These are phyloP conservation scores for Syndactyla subalaris DNA, from an alignment of 2,797 vertebrate genomes.

Conservation along the genomic window DNA sequence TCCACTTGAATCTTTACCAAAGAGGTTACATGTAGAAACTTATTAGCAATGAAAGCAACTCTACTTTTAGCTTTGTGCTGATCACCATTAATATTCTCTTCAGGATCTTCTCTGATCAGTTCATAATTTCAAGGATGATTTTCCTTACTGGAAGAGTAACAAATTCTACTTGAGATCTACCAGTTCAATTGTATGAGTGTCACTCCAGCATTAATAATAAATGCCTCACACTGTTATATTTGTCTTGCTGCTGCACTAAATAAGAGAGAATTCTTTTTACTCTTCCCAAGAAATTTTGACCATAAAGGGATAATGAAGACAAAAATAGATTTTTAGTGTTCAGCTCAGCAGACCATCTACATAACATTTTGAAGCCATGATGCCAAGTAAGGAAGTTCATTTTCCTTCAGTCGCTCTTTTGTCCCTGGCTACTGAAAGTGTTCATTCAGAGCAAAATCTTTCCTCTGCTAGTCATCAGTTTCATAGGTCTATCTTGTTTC, in stretches of 20 bases:
- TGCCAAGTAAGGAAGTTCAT: background rate
- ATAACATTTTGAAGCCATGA: background rate
- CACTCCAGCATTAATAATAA: background rate
- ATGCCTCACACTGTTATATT: background rate
- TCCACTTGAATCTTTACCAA: background rate
- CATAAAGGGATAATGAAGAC: background rate
- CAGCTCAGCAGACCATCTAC: background rate
- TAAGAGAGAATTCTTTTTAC: background rate
- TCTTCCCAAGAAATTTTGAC: background rate
- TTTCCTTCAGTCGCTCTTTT: background rate
- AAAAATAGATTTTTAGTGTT: background rate
- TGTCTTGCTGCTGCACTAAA: background rate
- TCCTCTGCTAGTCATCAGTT: background rate
- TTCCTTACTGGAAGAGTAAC: background rate
- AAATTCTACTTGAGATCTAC: background rate
- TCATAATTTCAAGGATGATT: background rate
- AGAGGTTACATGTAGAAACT: background rate
- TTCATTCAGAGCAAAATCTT: background rate
- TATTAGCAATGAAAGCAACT: background rate
- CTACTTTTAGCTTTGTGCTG: background rate
- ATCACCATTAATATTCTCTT: background rate
- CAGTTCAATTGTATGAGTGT: background rate
- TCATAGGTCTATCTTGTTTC: background rate
- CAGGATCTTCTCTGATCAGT: background rate
- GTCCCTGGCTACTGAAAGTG: background rate